A percentile compares a stretch with the other conserved stretches of the same genome.
phyloP scores from a whole-genome alignment of 2,797 vertebrate species.

The Alosa sapidissima region DNA sequence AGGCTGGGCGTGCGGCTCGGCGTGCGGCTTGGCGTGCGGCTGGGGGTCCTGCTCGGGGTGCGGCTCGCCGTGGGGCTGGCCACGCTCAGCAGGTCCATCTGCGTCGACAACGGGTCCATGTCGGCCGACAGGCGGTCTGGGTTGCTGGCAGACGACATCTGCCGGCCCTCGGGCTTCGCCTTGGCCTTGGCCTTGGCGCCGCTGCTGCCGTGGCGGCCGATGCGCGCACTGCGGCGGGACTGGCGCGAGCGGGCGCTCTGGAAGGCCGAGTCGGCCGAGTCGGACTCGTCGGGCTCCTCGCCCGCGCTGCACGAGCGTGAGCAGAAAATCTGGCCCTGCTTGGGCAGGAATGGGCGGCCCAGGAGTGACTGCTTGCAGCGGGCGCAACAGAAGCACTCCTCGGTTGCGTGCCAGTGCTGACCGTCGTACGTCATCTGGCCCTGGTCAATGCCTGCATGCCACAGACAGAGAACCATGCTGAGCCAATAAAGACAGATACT shows the following conservation, averaged over 20 bases:
- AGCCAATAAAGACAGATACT: not conserved
- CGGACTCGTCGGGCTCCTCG: conserved; percentile 90
- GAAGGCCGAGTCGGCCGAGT: conserved; percentile 95
- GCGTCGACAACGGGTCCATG: conserved; percentile 87
- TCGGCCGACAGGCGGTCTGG: conserved; percentile 86
- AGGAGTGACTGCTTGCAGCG: conserved; percentile 95
- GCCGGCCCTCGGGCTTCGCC: conserved; percentile 74
- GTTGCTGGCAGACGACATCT: conserved; percentile 74
- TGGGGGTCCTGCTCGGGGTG: conserved; percentile 74
- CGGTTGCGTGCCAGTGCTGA: conserved; percentile 97
- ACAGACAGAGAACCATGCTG: conserved; percentile 55
- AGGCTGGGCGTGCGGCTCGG: conserved; percentile 91
- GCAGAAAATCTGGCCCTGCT: conserved; percentile 98
- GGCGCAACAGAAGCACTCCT: conserved; percentile 95
- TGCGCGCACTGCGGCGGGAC: conserved; percentile 91
- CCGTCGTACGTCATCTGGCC: conserved; percentile 99
- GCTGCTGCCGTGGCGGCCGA: conserved; percentile 82
- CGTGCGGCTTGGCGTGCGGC: conserved; percentile 75
- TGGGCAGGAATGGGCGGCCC: conserved; percentile 94
- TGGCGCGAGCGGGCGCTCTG: conserved; percentile 93
- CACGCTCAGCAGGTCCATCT: conserved; percentile 94
- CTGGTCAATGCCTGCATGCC: conserved; percentile 93
- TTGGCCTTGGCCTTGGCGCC: conserved; percentile 43
- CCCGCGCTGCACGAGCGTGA: conserved; percentile 92
- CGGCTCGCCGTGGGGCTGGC: conserved; percentile 74